Evolutionary conservation across 1,140 invertebrate species (phyloP).

Genomic region (Drosophila truncata): DNA sequence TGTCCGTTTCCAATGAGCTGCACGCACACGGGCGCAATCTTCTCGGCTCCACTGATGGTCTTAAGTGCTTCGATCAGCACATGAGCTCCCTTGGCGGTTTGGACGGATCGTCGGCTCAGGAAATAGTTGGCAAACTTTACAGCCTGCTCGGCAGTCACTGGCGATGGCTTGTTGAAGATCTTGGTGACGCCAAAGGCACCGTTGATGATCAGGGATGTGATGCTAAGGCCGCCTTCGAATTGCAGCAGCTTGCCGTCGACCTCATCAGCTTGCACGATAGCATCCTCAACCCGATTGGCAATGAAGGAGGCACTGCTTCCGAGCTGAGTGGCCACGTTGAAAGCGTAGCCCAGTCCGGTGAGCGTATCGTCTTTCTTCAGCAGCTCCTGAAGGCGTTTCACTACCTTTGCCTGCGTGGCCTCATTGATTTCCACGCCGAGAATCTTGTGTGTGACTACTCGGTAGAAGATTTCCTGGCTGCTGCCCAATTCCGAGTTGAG

Average conservation of each 20-base stretch:
- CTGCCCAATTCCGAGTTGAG: conserved; percentile 58
- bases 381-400: conserved; percentile 89
- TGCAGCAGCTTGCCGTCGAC: conserved; percentile 94
- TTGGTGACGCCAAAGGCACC: conserved; percentile 90
- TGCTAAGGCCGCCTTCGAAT: conserved; percentile 95
- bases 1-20: conserved; percentile 91
- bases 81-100: conserved; percentile 92
- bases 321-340: conserved; percentile 91
- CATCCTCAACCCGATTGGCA: conserved; percentile 94
- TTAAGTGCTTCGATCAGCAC: conserved; percentile 92
- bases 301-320: conserved; percentile 90
- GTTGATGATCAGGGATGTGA: conserved; percentile 86
- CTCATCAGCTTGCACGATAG: conserved; percentile 97
- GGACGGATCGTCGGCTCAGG: conserved; percentile 95
- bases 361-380: conserved; percentile 92
- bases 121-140: conserved; percentile 97
- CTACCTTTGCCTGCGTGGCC: conserved; percentile 87
- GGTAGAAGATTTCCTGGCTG: conserved; percentile 79
- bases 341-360: conserved; percentile 92
- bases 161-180: conserved; percentile 89
- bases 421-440: conserved; percentile 77
- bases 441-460: conserved; percentile 63
- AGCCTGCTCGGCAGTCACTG: conserved; percentile 91
- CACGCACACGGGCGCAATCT: conserved; percentile 90
- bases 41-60: conserved; percentile 72